Evolutionary conservation across 1,140 invertebrate genomes (phyloP).

Genomic region (Cardiocondyla obscurior): DNA sequence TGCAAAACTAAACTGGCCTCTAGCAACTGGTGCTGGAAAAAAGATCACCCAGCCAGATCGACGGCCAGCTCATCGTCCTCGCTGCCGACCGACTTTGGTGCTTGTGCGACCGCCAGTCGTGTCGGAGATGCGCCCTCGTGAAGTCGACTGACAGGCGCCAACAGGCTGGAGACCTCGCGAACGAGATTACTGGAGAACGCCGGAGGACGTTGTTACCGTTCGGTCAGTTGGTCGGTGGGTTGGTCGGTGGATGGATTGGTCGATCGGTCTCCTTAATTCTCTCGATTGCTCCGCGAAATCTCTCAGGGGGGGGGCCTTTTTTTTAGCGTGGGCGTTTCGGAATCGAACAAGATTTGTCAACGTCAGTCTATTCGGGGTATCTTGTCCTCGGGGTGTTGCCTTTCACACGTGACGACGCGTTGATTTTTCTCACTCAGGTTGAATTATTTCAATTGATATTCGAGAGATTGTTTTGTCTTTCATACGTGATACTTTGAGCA

Average conservation of each 20-base stretch:
- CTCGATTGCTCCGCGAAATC: not conserved
- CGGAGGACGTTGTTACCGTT: conserved; percentile 42
- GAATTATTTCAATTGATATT: not conserved
- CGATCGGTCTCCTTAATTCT: conserved; percentile 37
- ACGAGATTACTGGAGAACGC: conserved; percentile 30
- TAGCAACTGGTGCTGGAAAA: conserved; percentile 74
- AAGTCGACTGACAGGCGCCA: conserved; percentile 64
- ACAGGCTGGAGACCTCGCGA: conserved; percentile 54
- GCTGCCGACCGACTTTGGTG: conserved; percentile 64
- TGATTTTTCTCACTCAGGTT: not conserved
- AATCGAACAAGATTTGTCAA: conserved; percentile 19
- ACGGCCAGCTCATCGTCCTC: conserved; percentile 55
- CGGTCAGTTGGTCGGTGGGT: conserved; percentile 17
- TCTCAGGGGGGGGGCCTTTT: not conserved
- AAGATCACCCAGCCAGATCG: conserved; percentile 68
- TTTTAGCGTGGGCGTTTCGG: conserved; percentile 11
- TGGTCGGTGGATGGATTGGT: conserved; percentile 30
- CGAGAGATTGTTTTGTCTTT: conserved; percentile 15
- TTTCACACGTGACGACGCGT: conserved; percentile 22
- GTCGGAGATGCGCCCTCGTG: conserved; percentile 75
- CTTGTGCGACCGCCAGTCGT: conserved; percentile 73
- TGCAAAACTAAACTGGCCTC: conserved; percentile 58
- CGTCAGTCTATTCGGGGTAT: conserved; percentile 17
- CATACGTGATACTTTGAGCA: not conserved
- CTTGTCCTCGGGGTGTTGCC: not conserved